Evolutionary conservation across 2,888 invertebrate genomes (phyloP), one percentile per base, ranked within the genome.

Genomic region (Ophioninae sp.): DNA sequence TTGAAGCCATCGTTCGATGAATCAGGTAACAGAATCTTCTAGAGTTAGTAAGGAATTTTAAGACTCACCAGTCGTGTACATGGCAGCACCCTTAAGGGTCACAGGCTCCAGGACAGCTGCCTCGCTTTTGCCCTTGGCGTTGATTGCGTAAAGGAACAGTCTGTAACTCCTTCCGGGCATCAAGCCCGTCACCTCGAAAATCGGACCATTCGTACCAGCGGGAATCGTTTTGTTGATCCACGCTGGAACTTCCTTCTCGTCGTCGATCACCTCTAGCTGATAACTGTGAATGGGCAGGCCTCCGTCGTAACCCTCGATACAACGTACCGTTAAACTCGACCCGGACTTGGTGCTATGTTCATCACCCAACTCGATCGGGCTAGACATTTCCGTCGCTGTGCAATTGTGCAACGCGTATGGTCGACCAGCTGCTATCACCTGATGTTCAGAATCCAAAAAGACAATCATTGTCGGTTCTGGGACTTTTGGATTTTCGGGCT

Each of bases 381-480:
- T 89, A 79, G 97, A 98, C 93, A 97, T 97, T 93, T 98, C 98
- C 79, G 96, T 96, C 51, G 98, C 95, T n/a, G 96, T 95, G 93
- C 98, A 98, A 93, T 98, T 98, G 91, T 96, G 96, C 79, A 98
- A 94, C 75, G 97, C 96, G 91, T 97, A 97, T 8, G 98, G 98
- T 67, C 97, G 96, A 68, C 89, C 90, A 20, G 91, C 92, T 9
- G 91, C 92, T 85, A 92, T 92, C n/a, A 92, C 91, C 92, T 92
- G 86, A 64, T 59, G 63, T 72, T 22, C 7, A 30, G 51, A 51
- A 13, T 51, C 51, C 1, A 2, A 17, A 5, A 51, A 51, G 9
- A 9, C 51, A 51, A 9, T 17, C 51, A 5, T 13, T 1, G 5
- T 51, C 0, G 5, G 0, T 51, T 51, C 51, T 9, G 17, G 51